phyloP scores from a whole-genome alignment of 2,888 invertebrate species.

The Steinernema carpocapsae region DNA sequence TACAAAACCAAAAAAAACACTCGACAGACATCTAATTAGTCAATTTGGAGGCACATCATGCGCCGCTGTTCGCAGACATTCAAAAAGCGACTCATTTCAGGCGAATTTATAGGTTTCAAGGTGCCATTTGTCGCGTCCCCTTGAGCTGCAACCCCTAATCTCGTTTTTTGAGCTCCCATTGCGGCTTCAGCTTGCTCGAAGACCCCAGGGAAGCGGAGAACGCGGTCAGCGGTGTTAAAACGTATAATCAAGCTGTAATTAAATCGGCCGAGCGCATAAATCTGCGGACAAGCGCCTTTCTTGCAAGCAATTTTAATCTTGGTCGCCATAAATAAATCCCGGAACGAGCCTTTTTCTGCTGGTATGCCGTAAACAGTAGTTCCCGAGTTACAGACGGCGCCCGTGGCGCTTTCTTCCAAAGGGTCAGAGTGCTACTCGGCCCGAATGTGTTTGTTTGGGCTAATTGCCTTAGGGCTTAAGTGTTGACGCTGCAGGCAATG shows the following conservation, averaged over 20 bases:
- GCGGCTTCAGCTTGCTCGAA: neutral
- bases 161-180: neutral
- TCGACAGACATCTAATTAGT: constrained; percentile 12
- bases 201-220: constrained; percentile 1
- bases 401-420: neutral
- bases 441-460: constrained; percentile 7
- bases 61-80: too few relatives aligned
- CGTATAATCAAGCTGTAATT: constrained; percentile 30
- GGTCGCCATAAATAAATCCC: constrained; percentile 10
- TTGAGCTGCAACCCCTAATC: constrained; percentile 1
- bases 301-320: constrained; percentile 1
- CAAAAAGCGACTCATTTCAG: constrained; percentile 11
- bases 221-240: neutral
- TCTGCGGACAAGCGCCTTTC: constrained; percentile 1
- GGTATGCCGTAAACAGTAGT: neutral
- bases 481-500: constrained; percentile 31
- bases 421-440: constrained; percentile 6
- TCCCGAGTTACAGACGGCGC: neutral
- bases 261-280: constrained; percentile 25
- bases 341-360: neutral
- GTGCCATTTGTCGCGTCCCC: constrained; percentile 2
- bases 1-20: neutral
- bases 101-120: constrained; percentile 12
- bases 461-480: constrained; percentile 35
- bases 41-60: neutral